phyloP scores from a whole-genome alignment of 2,797 vertebrate species.

The Gadopsis marmoratus region DNA sequence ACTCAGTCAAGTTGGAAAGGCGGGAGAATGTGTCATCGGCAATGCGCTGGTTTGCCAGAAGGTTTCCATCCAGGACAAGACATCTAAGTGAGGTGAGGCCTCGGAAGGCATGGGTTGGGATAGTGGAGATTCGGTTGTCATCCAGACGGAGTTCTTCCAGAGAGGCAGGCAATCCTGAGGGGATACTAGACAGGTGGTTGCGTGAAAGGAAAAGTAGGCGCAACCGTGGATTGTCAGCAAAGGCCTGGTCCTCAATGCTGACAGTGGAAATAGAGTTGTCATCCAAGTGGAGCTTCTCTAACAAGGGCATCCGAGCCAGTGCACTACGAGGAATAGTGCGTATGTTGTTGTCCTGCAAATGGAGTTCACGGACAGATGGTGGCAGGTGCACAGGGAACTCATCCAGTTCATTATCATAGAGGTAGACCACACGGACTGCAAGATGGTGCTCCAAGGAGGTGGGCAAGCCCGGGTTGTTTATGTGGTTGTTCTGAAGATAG shows the following conservation, averaged over 20 bases:
- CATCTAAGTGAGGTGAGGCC: conserved; percentile 91
- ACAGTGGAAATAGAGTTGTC: conserved; percentile 97
- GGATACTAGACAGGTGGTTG: conserved; percentile 96
- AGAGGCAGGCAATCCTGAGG: conserved; percentile 92
- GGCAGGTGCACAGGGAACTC: conserved; percentile 93
- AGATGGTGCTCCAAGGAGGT: conserved; percentile 87
- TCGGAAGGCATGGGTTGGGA: conserved; percentile 93
- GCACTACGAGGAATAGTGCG: conserved; percentile 89
- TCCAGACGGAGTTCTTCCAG: conserved; percentile 95
- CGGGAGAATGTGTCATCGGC: conserved; percentile 94
- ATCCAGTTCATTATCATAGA: conserved; percentile 95
- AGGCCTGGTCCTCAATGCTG: conserved; percentile 96
- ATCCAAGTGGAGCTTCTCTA: conserved; percentile 94
- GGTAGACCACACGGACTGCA: conserved; percentile 91
- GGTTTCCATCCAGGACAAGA: conserved; percentile 95
- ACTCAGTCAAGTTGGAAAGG: conserved; percentile 92
- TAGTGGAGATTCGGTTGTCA: conserved; percentile 97
- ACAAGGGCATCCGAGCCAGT: conserved; percentile 89
- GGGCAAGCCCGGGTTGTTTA: conserved; percentile 93
- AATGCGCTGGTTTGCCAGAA: conserved; percentile 95
- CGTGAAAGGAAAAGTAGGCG: conserved; percentile 94
- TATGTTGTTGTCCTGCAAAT: conserved; percentile 97
- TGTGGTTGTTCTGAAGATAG: conserved; percentile 97
- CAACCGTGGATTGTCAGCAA: conserved; percentile 90
- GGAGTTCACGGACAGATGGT: conserved; percentile 91